Evolutionary conservation across 2,797 vertebrate genomes (phyloP).

Genomic region (Hydrophis major): DNA sequence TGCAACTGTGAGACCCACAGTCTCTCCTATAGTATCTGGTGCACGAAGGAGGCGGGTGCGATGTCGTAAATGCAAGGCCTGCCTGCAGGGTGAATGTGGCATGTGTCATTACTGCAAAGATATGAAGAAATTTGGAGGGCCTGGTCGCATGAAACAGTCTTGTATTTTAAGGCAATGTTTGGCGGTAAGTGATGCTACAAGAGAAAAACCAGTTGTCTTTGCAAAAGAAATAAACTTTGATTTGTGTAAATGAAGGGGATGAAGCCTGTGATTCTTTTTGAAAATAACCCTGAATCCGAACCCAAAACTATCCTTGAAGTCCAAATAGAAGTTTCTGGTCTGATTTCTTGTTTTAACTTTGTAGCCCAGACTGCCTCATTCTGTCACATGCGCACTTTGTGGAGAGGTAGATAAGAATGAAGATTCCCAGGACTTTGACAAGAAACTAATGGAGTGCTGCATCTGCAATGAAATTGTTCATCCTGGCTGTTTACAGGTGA

Average conservation of each 20-base stretch:
- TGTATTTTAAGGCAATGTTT: constrained; percentile 91
- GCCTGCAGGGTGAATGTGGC: constrained; percentile 90
- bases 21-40: constrained; percentile 75
- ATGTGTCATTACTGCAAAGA: constrained; percentile 92
- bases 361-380: constrained; percentile 92
- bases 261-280: neutral
- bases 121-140: constrained; percentile 96
- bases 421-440: constrained; percentile 80
- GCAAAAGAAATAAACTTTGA: neutral
- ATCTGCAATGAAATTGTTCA: constrained; percentile 93
- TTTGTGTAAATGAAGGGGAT: neutral
- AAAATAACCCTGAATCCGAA: neutral
- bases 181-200: constrained; percentile 69
- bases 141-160: constrained; percentile 94
- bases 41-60: constrained; percentile 87
- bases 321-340: neutral
- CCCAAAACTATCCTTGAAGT: neutral
- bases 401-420: constrained; percentile 86
- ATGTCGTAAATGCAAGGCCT: constrained; percentile 91
- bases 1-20: constrained; percentile 71
- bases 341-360: constrained; percentile 44
- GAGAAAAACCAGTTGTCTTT: neutral
- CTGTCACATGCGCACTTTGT: constrained; percentile 90
- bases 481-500: constrained; percentile 90
- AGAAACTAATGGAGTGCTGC: constrained; percentile 97